Evolutionary conservation across 2,888 invertebrate genomes (phyloP).

Genomic region (Nysson spinosus): DNA sequence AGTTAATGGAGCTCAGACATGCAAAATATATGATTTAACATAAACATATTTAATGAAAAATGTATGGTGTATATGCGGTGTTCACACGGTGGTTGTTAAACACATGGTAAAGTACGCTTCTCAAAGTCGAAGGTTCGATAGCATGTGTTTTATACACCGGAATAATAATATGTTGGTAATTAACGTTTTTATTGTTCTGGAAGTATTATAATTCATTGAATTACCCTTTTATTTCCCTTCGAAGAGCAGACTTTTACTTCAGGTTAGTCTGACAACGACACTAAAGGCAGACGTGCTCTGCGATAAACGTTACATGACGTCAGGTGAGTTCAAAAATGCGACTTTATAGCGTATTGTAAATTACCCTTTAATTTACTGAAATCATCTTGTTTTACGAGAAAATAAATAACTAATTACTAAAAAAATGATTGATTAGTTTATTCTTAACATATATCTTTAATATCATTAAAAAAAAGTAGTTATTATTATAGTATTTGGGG

Average conservation of each 20-base stretch:
- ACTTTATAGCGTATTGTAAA: neutral
- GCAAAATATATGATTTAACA: neutral
- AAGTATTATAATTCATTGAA: constrained; percentile 20
- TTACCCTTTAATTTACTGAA: neutral
- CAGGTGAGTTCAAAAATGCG: constrained; percentile 14
- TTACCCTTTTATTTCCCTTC: neutral
- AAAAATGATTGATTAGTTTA: too few relatives aligned
- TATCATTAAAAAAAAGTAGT: too few relatives aligned
- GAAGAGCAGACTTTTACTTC: neutral
- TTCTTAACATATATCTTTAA: too few relatives aligned
- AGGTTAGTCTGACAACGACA: constrained; percentile 39
- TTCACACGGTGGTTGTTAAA: neutral
- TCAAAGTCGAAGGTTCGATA: neutral
- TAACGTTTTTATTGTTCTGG: neutral
- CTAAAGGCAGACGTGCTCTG: constrained; percentile 12
- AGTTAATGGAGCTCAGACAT: neutral
- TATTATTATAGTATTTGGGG: too few relatives aligned
- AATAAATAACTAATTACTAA: too few relatives aligned
- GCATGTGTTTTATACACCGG: too few relatives aligned
- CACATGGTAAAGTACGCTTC: constrained; percentile 20
- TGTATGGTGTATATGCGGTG: neutral
- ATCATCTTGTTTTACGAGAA: too few relatives aligned
- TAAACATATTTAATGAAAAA: neutral
- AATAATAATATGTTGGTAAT: neutral
- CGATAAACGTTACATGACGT: neutral